phyloP scores from a whole-genome alignment of 2,113 vertebrate genomes.

The Hemiprocne comata region DNA sequence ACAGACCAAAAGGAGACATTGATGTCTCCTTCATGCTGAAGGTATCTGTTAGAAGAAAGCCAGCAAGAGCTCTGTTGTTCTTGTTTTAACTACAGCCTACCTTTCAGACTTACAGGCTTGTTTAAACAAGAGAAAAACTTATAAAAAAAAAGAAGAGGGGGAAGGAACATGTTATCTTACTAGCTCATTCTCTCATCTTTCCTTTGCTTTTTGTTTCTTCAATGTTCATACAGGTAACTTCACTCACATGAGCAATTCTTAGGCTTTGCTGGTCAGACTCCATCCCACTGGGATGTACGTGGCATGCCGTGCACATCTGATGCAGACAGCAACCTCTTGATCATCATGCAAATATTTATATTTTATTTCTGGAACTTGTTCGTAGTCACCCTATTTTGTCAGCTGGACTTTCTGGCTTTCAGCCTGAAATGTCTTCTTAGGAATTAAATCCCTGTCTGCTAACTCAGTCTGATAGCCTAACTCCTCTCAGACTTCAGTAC shows the following conservation, averaged over 20 bases:
- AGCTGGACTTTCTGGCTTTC: neutral
- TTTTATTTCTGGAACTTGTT: neutral
- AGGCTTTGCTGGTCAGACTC: neutral
- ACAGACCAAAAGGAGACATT: neutral
- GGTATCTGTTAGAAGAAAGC: neutral
- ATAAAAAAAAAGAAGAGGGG: fast-evolving
- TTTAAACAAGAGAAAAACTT: neutral
- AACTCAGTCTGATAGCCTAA: neutral
- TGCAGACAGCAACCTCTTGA: neutral
- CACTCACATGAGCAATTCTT: neutral
- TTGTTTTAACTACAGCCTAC: neutral
- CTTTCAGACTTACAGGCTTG: neutral
- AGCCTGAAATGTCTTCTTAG: neutral
- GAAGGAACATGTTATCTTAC: neutral
- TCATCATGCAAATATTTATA: neutral
- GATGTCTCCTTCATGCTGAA: neutral
- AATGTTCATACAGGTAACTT: neutral
- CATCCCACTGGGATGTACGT: neutral
- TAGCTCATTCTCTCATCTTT: neutral
- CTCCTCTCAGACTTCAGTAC: neutral
- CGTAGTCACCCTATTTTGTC: neutral
- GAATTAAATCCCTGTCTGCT: neutral
- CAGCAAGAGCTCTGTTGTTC: neutral
- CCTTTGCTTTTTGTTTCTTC: neutral
- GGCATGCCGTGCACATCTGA: neutral